A percentile compares a stretch with the other conserved stretches of the same genome.
These are phyloP conservation scores for Jaculus jaculus DNA, from an alignment of 2,113 vertebrate genomes.

Conservation along the genomic window DNA sequence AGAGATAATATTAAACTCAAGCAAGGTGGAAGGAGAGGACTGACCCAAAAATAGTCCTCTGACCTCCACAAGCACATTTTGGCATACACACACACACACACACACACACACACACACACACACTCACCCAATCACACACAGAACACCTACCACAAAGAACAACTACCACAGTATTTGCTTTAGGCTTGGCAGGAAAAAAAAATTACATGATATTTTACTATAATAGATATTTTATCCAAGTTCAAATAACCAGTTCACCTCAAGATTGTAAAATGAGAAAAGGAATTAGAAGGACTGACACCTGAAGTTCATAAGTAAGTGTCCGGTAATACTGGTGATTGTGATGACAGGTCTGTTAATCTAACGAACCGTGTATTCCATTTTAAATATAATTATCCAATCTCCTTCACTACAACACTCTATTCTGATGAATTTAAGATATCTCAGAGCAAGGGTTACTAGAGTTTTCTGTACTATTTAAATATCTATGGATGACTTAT, in stretches of 20 bases:
- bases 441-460: neutral
- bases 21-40: too few species aligned
- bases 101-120: too few species aligned
- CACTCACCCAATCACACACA: too few species aligned
- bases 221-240: conserved; percentile 38
- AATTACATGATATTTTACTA: conserved; percentile 7
- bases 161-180: conserved; percentile 27
- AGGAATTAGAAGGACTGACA: neutral
- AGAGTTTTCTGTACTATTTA: conserved; percentile 12
- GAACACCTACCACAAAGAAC: too few species aligned
- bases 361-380: conserved; percentile 32
- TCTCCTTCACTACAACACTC: neutral
- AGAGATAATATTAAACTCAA: too few species aligned
- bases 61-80: too few species aligned
- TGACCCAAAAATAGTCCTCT: too few species aligned
- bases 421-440: conserved; percentile 2
- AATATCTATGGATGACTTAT: neutral
- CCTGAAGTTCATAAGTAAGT: neutral
- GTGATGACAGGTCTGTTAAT: neutral
- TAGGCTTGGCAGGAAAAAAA: neutral
- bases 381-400: conserved; percentile 44
- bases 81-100: too few species aligned
- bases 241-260: conserved; percentile 22
- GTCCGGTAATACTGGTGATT: conserved; percentile 18
- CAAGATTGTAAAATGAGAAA: conserved; percentile 1